Conservation (phyloP, 2,113 vertebrate genomes). For the Eublepharis macularius region DNA sequence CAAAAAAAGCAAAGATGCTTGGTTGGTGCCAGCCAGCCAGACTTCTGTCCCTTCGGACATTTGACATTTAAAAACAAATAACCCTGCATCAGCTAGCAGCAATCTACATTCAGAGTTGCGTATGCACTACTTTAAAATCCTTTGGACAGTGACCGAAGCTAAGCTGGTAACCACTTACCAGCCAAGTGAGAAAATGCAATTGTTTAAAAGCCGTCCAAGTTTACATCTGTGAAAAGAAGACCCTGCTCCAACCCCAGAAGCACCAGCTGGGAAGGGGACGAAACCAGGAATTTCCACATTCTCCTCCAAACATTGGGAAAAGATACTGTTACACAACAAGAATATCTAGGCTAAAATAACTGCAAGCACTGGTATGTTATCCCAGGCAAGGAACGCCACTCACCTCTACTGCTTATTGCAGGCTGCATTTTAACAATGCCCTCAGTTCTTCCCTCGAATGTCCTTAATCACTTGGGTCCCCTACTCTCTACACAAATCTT, state of each 20-base stretch:
- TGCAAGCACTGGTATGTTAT: neutral
- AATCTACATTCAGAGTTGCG: neutral
- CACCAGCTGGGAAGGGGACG: neutral
- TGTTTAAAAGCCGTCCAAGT: neutral
- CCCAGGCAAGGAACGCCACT: too few relatives aligned
- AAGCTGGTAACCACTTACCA: neutral
- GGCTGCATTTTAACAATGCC: neutral
- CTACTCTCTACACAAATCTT: neutral
- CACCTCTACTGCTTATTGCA: too few relatives aligned
- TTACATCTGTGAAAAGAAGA: neutral
- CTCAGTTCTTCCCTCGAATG: neutral
- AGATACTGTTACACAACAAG: neutral
- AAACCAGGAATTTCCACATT: too few relatives aligned
- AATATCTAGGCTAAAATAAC: neutral
- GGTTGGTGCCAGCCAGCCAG: neutral
- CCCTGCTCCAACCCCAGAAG: neutral
- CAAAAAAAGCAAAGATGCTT: neutral
- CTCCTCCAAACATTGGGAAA: neutral
- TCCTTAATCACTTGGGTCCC: neutral
- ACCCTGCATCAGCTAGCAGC: neutral
- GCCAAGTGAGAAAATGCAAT: too few relatives aligned
- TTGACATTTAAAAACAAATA: neutral
- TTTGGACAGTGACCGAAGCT: neutral
- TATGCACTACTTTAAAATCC: neutral
- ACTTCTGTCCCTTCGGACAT: too few relatives aligned